Base-by-base conservation (phyloP, 1,140 invertebrate genomes). In the Ectropis grisescens region DNA sequence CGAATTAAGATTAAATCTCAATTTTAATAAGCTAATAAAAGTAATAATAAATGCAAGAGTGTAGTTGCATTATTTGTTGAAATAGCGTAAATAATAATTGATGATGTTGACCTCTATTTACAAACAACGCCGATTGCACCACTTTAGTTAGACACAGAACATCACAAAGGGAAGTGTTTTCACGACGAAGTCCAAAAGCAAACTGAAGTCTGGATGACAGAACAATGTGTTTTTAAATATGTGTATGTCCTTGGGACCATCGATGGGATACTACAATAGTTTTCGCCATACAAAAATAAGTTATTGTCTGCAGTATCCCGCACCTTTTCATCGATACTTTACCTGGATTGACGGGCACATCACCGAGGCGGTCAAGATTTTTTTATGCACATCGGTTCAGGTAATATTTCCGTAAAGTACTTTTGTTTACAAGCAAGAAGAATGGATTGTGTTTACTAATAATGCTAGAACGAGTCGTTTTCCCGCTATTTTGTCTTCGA, bases 191-290 rank as follows among this genome's bases (percentile, higher is more conserved):
- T 47, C 52, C 58, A 45, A 64, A 74, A 55, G 46, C 51, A 64
- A 61, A 80, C 71, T 80, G 75, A 76, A 70, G 62, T 58, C 70
- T 61, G 71, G 70, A 69, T 64, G 57, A 49, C 44, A 59, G 50
- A 51, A 49, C 58, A 31, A 55, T 62, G 62, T 47, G 51, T 75
- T 76, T n/a, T 69, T 75, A 80, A 80, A 66, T 55, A 65, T n/a
- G 61, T 67, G 51, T 43, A 55, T 57, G 68, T 57, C 71, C 71
- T 79, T 76, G 65, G 47, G 50, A 43, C 51, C 49, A 8, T 19
- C 8, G n/a, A n/a, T n/a, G n/a, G n/a, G n/a, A n/a, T n/a, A n/a
- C n/a, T n/a, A n/a, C n/a, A n/a, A n/a, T n/a, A n/a, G 66, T 44
- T 65, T 62, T 59, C 33, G 39, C 31, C 46, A 52, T 44, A 55